Base-by-base conservation (phyloP, 1,140 invertebrate species). In the Berghia stephanieae region DNA sequence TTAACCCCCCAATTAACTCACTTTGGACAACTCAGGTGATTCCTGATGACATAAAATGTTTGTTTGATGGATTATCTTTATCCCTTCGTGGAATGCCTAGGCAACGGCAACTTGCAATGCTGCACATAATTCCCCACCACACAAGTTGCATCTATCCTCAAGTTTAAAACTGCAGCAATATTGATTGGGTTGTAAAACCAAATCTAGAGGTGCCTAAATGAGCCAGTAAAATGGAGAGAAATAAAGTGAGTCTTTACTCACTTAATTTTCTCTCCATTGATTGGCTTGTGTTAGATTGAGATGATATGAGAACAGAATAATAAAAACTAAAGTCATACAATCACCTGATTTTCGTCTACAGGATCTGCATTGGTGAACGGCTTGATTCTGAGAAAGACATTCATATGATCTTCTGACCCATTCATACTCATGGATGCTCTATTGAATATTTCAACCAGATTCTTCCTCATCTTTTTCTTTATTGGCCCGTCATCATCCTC, bases 331-430 rank as follows among this genome's bases (percentile, higher is more conserved):
- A 70, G 42, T 21, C 21, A 60, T 66, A 70, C 4, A 52, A 46
- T 78, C 78, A 86, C 87, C 84, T 86, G 84, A 66, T 87, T 82
- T 79, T 85, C 84, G 21, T 82, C 76, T 21, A 82, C 80, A 21
- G 72, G 0, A 75, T 89, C 87, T 24, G 83, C 78, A 38, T 79
- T 52, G n/a, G 83, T 82, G 69, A 87, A 85, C 10, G 88, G 88
- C 66, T 86, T 79, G 40, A 89, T 82, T 10, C 88, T 63, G 0
- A 89, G 78, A 60, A 82, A 89, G 21, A 88, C 85, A 77, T 85
- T 84, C 82, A 88, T 85, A 49, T 83, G 83, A n/a, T 89, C 88
- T 55, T 78, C 72, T 6, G 57, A 43, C 3, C 18, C 21, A 42
- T 3, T 27, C 24, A 63, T 16, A n/a, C 57, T 24, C 8, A 66